Percentiles rank a stretch among this genome's conserved stretches.
Conservation (phyloP, 2,888 invertebrate genomes). For the Macrosoma leucophasiata region DNA sequence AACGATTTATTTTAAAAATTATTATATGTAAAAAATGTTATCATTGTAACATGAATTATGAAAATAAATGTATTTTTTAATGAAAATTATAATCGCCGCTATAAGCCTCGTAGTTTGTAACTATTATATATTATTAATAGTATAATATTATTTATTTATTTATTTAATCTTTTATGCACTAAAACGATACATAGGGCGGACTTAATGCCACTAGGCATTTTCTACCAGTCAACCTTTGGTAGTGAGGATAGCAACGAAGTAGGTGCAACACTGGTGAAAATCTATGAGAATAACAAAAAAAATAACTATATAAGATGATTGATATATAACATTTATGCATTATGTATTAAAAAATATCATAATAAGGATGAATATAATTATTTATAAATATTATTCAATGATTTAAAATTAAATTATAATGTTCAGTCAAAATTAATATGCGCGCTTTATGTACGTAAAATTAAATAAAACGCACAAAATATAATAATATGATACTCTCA, state of each 20-base stretch:
- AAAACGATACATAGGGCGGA: no score
- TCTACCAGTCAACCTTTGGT: no score
- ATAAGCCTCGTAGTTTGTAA: constrained; percentile 3
- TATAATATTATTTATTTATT: not conserved
- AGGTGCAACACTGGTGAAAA: no score
- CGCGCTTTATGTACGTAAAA: constrained; percentile 32
- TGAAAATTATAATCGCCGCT: not conserved
- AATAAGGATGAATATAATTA: not conserved
- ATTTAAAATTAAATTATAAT: constrained; percentile 5
- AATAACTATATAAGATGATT: not conserved
- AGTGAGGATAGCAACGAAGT: not conserved
- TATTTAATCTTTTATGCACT: no score
- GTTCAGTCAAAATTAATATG: constrained; percentile 17
- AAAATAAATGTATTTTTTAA: not conserved
- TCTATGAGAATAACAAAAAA: no score
- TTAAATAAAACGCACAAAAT: constrained; percentile 22
- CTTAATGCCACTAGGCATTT: no score
- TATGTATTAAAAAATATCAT: not conserved
- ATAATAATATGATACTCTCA: no score
- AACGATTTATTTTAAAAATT: no score
- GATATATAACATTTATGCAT: constrained; percentile 1
- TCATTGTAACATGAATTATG: no score
- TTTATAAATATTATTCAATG: not conserved
- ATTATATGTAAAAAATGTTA: no score
- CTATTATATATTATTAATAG: not conserved